Percentiles rank a stretch among this genome's conserved stretches.
Conservation (phyloP, 1,140 invertebrate species). For the Ceratitis capitata region DNA sequence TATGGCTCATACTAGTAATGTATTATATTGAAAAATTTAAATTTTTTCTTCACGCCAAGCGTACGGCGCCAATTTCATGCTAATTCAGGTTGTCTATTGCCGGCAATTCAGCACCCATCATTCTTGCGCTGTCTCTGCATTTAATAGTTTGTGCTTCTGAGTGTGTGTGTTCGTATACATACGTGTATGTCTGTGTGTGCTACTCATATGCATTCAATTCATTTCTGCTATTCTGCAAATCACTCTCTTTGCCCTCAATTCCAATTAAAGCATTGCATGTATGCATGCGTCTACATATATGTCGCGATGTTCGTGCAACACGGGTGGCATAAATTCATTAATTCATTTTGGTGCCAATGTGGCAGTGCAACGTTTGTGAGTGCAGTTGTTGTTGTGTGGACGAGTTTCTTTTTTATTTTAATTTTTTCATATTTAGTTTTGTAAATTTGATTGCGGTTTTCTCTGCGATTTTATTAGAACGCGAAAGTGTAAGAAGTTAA, state of each 20-base stretch:
- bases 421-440: background rate
- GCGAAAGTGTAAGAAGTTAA: conserved; percentile 23
- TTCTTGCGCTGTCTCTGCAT: background rate
- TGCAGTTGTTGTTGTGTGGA: no score
- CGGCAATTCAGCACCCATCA: background rate
- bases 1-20: no score
- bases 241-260: background rate
- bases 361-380: background rate
- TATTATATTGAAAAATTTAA: no score
- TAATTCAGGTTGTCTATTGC: background rate
- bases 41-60: no score
- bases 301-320: background rate
- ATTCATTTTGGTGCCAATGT: background rate
- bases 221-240: background rate
- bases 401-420: background rate
- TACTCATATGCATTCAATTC: background rate
- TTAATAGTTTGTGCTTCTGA: no score
- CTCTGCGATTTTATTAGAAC: conserved; percentile 1
- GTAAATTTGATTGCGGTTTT: background rate
- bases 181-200: no score
- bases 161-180: no score
- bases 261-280: background rate
- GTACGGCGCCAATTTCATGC: background rate
- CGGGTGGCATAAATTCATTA: conserved; percentile 23
- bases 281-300: background rate